Evolutionary conservation across 2,888 invertebrate species (phyloP).

Genomic region (Hetaerina titia): DNA sequence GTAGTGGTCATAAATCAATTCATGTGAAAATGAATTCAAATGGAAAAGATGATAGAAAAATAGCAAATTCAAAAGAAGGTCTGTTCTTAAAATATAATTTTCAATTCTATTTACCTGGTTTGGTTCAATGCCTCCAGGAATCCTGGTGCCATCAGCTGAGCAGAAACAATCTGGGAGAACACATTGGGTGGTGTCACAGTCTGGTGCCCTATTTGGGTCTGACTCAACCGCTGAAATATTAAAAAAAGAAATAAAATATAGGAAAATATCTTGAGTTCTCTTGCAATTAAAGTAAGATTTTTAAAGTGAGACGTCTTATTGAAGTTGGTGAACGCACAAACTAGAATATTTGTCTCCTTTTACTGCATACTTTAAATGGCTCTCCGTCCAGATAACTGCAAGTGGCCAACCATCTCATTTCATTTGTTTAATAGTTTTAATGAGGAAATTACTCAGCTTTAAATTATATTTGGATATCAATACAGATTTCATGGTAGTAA

Average conservation of each 20-base stretch:
- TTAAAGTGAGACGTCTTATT: background rate
- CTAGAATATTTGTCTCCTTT: too few species aligned
- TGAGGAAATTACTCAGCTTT: too few species aligned
- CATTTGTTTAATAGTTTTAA: too few species aligned
- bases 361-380: too few species aligned
- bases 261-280: background rate
- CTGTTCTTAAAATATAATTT: background rate
- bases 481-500: too few species aligned
- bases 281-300: background rate
- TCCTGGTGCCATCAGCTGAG: conserved; percentile 93
- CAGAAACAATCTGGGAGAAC: conserved; percentile 95
- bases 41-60: background rate
- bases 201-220: conserved; percentile 94
- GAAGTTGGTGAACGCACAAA: too few species aligned
- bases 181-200: conserved; percentile 94
- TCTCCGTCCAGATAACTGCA: too few species aligned
- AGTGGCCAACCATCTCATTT: too few species aligned
- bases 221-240: conserved; percentile 87
- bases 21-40: background rate
- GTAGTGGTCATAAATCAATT: background rate
- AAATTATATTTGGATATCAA: too few species aligned
- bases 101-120: conserved; percentile 78
- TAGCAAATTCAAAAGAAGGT: background rate
- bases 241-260: background rate
- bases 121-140: conserved; percentile 90